Percentiles rank a stretch among this genome's conserved stretches.
These are phyloP conservation scores for Scyliorhinus canicula DNA, from an alignment of 2,797 vertebrate species.

Conservation along the genomic window DNA sequence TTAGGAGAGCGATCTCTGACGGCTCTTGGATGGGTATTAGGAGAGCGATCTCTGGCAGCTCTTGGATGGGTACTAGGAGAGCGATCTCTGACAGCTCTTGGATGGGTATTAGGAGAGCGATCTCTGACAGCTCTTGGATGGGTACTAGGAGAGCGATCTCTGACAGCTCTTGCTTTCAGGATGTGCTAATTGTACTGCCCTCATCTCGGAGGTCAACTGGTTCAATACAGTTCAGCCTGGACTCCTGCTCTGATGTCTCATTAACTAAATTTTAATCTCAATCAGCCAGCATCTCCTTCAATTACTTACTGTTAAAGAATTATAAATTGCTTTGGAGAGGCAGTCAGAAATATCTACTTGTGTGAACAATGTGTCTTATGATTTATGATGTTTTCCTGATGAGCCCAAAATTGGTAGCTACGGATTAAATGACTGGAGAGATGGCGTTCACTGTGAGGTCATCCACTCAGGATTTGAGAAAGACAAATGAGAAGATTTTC, in stretches of 20 bases:
- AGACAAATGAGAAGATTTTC: neutral
- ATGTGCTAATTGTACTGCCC: too few species aligned
- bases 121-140: too few species aligned
- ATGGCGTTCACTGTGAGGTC: neutral
- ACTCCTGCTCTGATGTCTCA: neutral
- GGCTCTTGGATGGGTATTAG: too few species aligned
- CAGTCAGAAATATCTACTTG: neutral
- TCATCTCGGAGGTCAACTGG: neutral
- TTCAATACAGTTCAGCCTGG: neutral
- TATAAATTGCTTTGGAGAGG: neutral
- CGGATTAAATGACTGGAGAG: neutral
- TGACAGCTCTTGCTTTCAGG: neutral
- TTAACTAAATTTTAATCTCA: neutral
- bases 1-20: too few species aligned
- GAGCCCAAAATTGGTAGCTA: neutral
- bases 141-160: neutral
- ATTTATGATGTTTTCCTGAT: neutral
- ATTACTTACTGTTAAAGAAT: neutral
- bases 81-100: too few species aligned
- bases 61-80: too few species aligned
- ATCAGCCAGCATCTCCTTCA: neutral
- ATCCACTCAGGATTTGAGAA: neutral
- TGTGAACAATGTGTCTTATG: neutral
- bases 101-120: too few species aligned
- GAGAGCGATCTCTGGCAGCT: too few species aligned